Conservation (phyloP, 1,140 invertebrate genomes). For the Drosophila pectinifera region DNA sequence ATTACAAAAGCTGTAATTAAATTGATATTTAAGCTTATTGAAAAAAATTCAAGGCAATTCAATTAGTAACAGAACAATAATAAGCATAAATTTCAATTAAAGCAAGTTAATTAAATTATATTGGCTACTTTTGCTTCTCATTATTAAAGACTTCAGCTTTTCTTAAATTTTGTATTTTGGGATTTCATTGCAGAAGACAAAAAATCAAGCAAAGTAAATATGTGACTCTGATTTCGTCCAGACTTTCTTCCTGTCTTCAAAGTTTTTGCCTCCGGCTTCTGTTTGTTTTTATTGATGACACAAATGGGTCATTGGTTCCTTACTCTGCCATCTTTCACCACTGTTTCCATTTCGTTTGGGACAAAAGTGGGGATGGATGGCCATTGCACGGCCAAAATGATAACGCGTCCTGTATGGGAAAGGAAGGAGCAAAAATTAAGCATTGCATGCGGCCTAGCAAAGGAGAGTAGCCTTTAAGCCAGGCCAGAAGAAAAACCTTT, state of each 20-base stretch:
- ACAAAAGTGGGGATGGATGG: constrained; percentile 8
- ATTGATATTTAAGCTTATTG: neutral
- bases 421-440: neutral
- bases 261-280: constrained; percentile 14
- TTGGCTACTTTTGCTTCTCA: too few species aligned
- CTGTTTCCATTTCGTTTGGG: neutral
- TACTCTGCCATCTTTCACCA: constrained; percentile 34
- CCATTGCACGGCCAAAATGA: constrained; percentile 9
- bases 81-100: too few species aligned
- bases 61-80: neutral
- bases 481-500: neutral
- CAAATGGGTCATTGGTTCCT: constrained; percentile 60
- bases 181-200: neutral
- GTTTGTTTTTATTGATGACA: constrained; percentile 72
- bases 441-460: too few species aligned
- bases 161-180: neutral
- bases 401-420: constrained; percentile 14
- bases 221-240: constrained; percentile 2
- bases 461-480: neutral
- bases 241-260: neutral
- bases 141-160: neutral
- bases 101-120: too few species aligned
- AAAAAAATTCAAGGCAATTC: neutral
- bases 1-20: neutral
- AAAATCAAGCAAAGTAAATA: constrained; percentile 27